These are phyloP conservation scores for Enteromius fasciolatus DNA, from an alignment of 2,797 vertebrate species.

Conservation along the genomic window DNA sequence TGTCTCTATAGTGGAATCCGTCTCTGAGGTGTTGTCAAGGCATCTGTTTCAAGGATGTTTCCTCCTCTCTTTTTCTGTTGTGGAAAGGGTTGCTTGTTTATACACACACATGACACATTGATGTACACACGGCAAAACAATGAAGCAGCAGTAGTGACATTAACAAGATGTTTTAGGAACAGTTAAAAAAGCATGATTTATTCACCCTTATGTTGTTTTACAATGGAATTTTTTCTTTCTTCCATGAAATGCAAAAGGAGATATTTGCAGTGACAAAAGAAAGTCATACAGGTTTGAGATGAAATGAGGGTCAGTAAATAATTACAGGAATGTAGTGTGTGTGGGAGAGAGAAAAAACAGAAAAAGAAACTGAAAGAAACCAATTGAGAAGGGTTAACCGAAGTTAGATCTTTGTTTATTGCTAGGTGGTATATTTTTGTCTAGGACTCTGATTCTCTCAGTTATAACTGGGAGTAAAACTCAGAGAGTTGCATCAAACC, in stretches of 20 bases:
- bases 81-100: neutral
- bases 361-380: neutral
- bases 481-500: conserved; percentile 59
- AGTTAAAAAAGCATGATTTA: neutral
- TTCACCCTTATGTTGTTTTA: neutral
- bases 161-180: neutral
- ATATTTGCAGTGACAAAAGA: neutral
- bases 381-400: conserved; percentile 9
- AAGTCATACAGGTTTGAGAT: neutral
- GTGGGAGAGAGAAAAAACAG: conserved; percentile 12
- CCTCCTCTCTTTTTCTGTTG: neutral
- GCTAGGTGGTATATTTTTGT: conserved; percentile 42
- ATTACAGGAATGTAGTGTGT: neutral
- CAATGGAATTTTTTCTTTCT: neutral
- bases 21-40: neutral
- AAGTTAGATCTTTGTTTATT: conserved; percentile 34
- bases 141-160: neutral
- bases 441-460: conserved; percentile 62
- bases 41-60: neutral
- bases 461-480: conserved; percentile 65
- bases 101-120: neutral
- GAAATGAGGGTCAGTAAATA: neutral
- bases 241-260: neutral
- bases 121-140: neutral
- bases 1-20: conserved; percentile 13